Evolutionary conservation across 2,113 vertebrate genomes (phyloP).

Genomic region (Geococcyx californianus): DNA sequence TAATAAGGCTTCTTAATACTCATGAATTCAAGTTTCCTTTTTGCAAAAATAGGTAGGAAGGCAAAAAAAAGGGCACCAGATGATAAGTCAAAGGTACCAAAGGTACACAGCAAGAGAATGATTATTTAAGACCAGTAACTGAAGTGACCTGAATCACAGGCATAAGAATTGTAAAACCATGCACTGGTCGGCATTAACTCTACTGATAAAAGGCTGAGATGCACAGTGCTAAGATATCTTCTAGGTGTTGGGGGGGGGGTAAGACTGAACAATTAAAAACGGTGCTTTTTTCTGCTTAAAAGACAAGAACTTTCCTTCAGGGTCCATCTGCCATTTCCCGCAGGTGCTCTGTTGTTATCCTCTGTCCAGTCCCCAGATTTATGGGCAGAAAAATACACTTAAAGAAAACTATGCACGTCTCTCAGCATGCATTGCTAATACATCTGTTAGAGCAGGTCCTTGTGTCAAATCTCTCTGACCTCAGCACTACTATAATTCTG

Average conservation of each 20-base stretch:
- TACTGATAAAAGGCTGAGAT: background rate
- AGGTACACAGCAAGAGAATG: background rate
- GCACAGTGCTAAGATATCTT: background rate
- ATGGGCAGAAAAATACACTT: background rate
- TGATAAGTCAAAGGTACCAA: background rate
- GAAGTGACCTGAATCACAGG: background rate
- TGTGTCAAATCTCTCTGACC: background rate
- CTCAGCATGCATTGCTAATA: background rate
- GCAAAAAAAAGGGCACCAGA: background rate
- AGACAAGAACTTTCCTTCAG: background rate
- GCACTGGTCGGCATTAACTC: background rate
- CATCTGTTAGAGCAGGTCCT: background rate
- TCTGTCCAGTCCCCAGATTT: background rate
- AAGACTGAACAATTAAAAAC: background rate
- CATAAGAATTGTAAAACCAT: background rate
- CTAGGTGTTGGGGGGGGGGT: no score
- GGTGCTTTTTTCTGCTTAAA: background rate
- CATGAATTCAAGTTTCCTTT: background rate
- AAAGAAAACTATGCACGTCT: background rate
- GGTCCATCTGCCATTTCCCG: background rate
- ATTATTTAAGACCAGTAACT: background rate
- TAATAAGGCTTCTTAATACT: background rate
- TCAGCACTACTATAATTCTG: background rate
- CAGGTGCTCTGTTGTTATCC: background rate
- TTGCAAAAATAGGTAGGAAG: background rate